These are phyloP conservation scores for Potorous gilbertii DNA, from an alignment of 2,797 vertebrate genomes.

Conservation along the genomic window DNA sequence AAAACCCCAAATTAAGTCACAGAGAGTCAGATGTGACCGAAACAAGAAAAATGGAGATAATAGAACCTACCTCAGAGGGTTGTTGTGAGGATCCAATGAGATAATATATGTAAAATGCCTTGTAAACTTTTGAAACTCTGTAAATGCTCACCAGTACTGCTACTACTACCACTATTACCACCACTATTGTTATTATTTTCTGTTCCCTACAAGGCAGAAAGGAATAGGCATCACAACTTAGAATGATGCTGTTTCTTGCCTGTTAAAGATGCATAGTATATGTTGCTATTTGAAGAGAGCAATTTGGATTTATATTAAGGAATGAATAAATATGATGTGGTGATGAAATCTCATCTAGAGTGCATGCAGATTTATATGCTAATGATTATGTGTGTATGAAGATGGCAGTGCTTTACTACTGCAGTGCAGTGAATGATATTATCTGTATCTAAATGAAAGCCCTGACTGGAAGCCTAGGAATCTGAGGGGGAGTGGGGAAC, in stretches of 20 bases:
- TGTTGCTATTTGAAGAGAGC: conserved; percentile 74
- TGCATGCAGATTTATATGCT: conserved; percentile 64
- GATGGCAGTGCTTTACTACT: not conserved
- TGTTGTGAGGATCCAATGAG: not conserved
- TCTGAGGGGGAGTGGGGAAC: not conserved
- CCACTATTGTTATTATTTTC: not conserved
- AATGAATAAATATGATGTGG: conserved; percentile 71
- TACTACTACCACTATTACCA: not conserved
- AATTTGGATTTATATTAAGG: conserved; percentile 78
- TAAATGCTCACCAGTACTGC: not conserved
- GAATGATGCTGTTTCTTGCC: not conserved
- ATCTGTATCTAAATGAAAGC: not conserved
- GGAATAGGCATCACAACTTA: not conserved
- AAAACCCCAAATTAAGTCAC: not conserved
- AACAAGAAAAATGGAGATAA: not conserved
- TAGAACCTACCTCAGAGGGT: not conserved
- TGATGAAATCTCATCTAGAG: conserved; percentile 74
- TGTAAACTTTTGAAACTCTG: not conserved
- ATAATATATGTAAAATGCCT: not conserved
- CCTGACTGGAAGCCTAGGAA: not conserved
- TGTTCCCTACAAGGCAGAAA: not conserved
- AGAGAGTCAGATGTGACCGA: not conserved
- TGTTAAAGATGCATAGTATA: conserved; percentile 57
- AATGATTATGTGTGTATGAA: not conserved
- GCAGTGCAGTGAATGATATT: not conserved